Evolutionary conservation across 2,888 invertebrate species (phyloP), one percentile per base, ranked within the genome.

Genomic region (Cryptus armator): DNA sequence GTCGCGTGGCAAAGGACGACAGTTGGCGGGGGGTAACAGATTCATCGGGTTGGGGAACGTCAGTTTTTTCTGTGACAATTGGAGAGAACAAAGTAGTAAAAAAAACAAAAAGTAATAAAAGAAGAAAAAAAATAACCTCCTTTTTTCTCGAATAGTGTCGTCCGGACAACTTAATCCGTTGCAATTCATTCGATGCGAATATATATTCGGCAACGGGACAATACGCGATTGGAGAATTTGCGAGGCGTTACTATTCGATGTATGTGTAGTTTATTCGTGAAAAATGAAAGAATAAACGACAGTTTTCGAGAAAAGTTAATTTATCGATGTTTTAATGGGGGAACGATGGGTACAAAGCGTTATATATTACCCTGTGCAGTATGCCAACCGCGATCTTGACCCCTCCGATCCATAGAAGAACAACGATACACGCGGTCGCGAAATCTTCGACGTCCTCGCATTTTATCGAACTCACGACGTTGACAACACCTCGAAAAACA

Each of bases 401-500:
- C 7, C 89, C 89, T 9, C 87, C 90, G 68, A 89, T 66, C 90
- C 91, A 93, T 10, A 93, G 89, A 0, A 91, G 56, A 16, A 91
- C 86, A 16, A 93, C 91, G 67, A 92, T 89, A 43, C 91, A 92
- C 0, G 91, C 91, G 0, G 90, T 89, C 0, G 90, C 90, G 43
- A 93, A 90, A 19, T 91, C 91, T 53, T 93, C 93, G 53, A 93
- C 87, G 32, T 92, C 91, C 2, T 93, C 91, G 81, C 90, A 90
- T 44, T 81, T 90, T n/a, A 93, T 91, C 12, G 81, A 87, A 32
- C 88, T 88, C 24, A 92, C 80, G 19, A 91, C 83, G 4, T 90
- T 90, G 44, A 91, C 89, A 67, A 92, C 86, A 2, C 90, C 90
- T 43, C 89, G 90, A 77, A 92, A 91, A 14, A 92, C 72, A 62